Percentiles rank a stretch among this genome's conserved stretches.
Conservation (phyloP, 2,797 vertebrate species). For the Helostoma temminkii region DNA sequence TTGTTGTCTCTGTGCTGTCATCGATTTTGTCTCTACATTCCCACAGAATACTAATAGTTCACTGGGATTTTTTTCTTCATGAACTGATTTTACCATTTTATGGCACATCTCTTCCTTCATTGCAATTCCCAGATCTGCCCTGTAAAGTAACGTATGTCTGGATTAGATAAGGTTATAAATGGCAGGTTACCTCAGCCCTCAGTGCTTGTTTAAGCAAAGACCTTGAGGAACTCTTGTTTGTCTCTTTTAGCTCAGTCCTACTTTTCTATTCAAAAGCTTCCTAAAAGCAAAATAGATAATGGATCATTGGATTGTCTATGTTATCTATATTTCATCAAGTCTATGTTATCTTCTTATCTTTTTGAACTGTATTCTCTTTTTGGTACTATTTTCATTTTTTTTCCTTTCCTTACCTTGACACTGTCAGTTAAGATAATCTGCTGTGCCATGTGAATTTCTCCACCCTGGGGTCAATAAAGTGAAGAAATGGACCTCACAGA, state of each 20-base stretch:
- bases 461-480: too few species aligned
- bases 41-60: neutral
- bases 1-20: neutral
- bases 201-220: neutral
- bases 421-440: too few species aligned
- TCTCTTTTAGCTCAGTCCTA: neutral
- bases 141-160: neutral
- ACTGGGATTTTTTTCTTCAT: neutral
- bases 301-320: too few species aligned
- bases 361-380: too few species aligned
- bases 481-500: too few species aligned
- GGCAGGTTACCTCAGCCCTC: neutral
- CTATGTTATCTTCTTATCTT: too few species aligned
- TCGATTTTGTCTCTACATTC: neutral
- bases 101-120: neutral
- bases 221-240: neutral
- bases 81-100: too few species aligned
- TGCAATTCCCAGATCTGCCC: neutral
- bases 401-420: too few species aligned
- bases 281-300: too few species aligned
- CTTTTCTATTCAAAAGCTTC: neutral
- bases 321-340: too few species aligned
- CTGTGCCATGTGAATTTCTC: too few species aligned
- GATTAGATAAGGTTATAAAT: constrained; percentile 1
- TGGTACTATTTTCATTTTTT: too few species aligned